Conservation (phyloP, 2,888 invertebrate species). For the Tetragonula carbonaria region DNA sequence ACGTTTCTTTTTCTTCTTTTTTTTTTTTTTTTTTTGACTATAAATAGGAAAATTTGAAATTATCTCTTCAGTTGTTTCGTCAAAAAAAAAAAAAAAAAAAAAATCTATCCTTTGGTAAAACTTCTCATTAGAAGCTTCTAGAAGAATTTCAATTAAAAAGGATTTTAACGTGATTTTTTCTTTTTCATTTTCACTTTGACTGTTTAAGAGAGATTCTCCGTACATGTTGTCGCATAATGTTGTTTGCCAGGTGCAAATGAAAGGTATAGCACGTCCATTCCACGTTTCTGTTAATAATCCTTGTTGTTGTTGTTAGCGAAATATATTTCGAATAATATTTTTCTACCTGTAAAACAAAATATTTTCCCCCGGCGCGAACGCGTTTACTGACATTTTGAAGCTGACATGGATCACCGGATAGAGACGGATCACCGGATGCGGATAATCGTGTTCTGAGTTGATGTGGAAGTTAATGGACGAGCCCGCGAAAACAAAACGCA, state of each 20-base stretch:
- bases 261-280: background rate
- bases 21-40: too few species aligned
- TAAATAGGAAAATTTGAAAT: too few species aligned
- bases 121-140: too few species aligned
- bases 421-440: slow-evolving; percentile 39
- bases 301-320: background rate
- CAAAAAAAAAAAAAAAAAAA: too few species aligned
- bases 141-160: too few species aligned
- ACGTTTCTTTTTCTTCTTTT: too few species aligned
- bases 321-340: slow-evolving; percentile 15
- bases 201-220: background rate
- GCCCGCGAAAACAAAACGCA: slow-evolving; percentile 50
- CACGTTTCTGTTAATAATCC: background rate
- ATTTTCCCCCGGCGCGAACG: background rate
- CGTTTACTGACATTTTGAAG: slow-evolving; percentile 37
- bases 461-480: slow-evolving; percentile 38
- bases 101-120: too few species aligned
- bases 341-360: background rate
- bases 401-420: slow-evolving; percentile 20
- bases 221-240: background rate
- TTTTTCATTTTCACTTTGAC: background rate
- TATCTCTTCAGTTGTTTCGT: too few species aligned
- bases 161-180: too few species aligned
- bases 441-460: slow-evolving; percentile 47
- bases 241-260: background rate